Conservation (phyloP, 2,888 invertebrate genomes). For the Odontomyia ornata region DNA sequence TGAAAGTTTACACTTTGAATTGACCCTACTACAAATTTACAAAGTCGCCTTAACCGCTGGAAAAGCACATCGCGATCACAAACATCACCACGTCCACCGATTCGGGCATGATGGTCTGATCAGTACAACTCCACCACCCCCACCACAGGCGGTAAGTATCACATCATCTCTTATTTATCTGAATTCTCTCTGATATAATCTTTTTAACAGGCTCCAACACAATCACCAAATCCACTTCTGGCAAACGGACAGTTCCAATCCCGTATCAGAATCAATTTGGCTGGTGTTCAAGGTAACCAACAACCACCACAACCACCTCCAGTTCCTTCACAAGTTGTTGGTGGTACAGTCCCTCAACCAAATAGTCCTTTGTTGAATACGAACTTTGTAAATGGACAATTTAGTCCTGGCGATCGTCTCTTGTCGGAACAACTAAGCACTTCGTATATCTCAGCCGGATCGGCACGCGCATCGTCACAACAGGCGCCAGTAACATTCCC, state of each 20-base stretch:
- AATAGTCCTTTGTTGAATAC: constrained; percentile 60
- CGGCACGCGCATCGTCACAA: constrained; percentile 43
- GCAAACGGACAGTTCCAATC: constrained; percentile 72
- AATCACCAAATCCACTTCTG: constrained; percentile 67
- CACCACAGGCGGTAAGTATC: constrained; percentile 63
- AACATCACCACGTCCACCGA: constrained; percentile 86
- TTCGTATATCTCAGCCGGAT: constrained; percentile 48
- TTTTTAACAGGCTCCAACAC: constrained; percentile 60
- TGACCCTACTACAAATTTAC: constrained; percentile 83
- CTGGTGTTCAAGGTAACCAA: constrained; percentile 58
- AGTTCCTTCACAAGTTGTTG: constrained; percentile 46
- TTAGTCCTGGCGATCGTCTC: constrained; percentile 67
- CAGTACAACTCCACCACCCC: constrained; percentile 68
- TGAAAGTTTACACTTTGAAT: constrained; percentile 67
- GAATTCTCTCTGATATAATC: neutral
- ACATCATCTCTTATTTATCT: neutral
- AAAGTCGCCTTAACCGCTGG: constrained; percentile 83
- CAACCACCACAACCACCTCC: constrained; percentile 52
- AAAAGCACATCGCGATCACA: constrained; percentile 86
- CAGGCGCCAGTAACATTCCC: constrained; percentile 54
- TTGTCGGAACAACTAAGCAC: constrained; percentile 68
- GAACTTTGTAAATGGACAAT: constrained; percentile 73
- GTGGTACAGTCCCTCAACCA: constrained; percentile 33
- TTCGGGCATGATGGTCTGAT: constrained; percentile 78
- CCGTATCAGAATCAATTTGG: constrained; percentile 66